Evolutionary conservation across 92 coral and sea anemone genomes (phyloP).

Genomic region (Umimayanthus kanabou): DNA sequence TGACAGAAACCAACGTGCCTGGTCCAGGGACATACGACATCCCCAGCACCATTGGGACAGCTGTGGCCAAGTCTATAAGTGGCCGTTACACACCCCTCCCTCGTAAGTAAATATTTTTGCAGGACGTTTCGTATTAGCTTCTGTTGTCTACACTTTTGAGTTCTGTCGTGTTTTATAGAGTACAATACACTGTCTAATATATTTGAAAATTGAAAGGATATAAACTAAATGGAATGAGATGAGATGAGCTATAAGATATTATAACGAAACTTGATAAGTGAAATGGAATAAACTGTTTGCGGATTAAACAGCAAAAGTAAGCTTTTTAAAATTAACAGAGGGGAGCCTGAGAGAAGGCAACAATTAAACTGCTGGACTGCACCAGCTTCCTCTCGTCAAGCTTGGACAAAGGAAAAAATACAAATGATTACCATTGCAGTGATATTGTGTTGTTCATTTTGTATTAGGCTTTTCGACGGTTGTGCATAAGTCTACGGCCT

Average conservation of each 20-base stretch:
- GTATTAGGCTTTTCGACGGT: no score
- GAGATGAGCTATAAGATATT: neutral
- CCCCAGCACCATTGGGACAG: constrained; percentile 45
- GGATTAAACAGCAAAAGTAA: neutral
- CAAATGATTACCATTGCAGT: no score
- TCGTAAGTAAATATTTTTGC: constrained; percentile 23
- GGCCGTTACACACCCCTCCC: constrained; percentile 29
- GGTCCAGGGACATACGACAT: constrained; percentile 58
- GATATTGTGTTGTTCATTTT: no score
- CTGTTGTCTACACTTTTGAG: neutral
- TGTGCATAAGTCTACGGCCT: no score
- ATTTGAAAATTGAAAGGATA: neutral
- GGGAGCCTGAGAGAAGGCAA: no score
- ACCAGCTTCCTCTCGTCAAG: no score
- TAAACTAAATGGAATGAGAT: neutral
- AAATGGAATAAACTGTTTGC: neutral
- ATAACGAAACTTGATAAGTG: no score
- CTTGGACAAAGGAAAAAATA: no score
- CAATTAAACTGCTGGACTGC: no score
- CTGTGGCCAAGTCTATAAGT: constrained; percentile 49
- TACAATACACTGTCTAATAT: neutral
- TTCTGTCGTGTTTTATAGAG: neutral
- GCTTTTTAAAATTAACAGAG: neutral
- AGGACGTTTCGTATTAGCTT: neutral
- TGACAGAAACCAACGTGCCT: constrained; percentile 32